Percentiles rank a stretch among this genome's conserved stretches.
Conservation (phyloP, 2,113 vertebrate species). For the Varanus salvator region DNA sequence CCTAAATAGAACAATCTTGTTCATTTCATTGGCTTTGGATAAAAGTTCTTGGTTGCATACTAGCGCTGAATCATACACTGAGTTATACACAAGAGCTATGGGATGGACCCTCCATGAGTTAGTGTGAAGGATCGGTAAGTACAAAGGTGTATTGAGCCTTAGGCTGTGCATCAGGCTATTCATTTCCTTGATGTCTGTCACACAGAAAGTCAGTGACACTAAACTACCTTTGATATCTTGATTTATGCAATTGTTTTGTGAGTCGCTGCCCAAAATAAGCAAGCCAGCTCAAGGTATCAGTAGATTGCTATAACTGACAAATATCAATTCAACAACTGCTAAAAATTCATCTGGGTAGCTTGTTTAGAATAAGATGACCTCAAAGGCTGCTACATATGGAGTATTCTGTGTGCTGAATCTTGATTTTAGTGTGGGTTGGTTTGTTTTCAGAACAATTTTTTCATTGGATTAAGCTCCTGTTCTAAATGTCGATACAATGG, state of each 20-base stretch:
- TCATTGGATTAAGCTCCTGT: background rate
- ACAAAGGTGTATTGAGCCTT: background rate
- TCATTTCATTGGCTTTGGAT: background rate
- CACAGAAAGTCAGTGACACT: background rate
- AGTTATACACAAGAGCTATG: background rate
- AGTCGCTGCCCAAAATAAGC: background rate
- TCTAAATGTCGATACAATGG: background rate
- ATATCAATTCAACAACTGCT: background rate
- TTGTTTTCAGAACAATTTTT: background rate
- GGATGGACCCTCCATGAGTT: background rate
- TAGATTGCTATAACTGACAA: background rate
- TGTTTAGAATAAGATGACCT: slow-evolving; percentile 2
- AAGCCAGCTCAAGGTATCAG: background rate
- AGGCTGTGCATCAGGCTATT: background rate
- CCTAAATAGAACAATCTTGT: background rate
- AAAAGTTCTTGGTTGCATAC: background rate
- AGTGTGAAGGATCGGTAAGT: background rate
- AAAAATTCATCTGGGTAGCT: background rate
- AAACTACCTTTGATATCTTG: background rate
- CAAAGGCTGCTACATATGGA: background rate
- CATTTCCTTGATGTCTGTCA: too few species aligned
- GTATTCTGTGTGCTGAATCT: slow-evolving; percentile 15
- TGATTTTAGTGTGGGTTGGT: background rate
- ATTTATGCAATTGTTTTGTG: background rate
- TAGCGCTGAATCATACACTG: background rate